Evolutionary conservation across 2,888 invertebrate species (phyloP), one percentile per base, ranked within the genome.

Genomic region (Ormyrus nitidulus): DNA sequence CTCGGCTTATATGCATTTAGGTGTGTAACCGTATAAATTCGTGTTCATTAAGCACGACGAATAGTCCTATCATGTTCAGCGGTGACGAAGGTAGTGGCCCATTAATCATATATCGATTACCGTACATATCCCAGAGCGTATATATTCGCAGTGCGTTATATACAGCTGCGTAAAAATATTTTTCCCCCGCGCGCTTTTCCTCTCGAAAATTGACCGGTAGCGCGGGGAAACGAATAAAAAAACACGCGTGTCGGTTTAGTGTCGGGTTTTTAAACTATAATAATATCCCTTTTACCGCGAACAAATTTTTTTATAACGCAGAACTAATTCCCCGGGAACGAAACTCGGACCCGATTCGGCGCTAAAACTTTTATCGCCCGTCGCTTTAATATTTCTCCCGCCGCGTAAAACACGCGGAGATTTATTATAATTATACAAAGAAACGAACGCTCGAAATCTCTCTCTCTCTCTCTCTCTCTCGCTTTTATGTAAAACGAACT

Each of bases 21-120:
- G 70, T 62, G 70, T 59, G 73, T 58, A 64, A 54, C 65, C 34
- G 69, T 62, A 75, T 70, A 71, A 77, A 78, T 77, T 78, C 11
- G 51, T 74, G 65, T 78, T 81, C 78, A 78, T 81, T 81, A 75
- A 71, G 75, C 77, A 75, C 71, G 78, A 81, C 75, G 74, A 80
- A 78, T 75, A 61, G 74, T 65, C 7, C 59, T 62, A 59, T 72
- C 58, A 13, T 46, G 34, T 64, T 72, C 59, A 11, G 9, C 48
- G 0, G 46, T 65, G 11, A 61, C n/a, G n/a, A 48, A 11, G 48
- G 49, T n/a, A 19, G 49, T 7, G 66, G 34, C 13, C 13, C 10
- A 61, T 61, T 61, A 58, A 11, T 75, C 46, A 34, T 34, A 13
- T 62, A 76, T 76, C 69, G 69, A 76, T 76, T 62, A 54, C 5